These are phyloP conservation scores for Leptogaster cylindrica DNA, from an alignment of 2,888 invertebrate genomes.

Conservation along the genomic window DNA sequence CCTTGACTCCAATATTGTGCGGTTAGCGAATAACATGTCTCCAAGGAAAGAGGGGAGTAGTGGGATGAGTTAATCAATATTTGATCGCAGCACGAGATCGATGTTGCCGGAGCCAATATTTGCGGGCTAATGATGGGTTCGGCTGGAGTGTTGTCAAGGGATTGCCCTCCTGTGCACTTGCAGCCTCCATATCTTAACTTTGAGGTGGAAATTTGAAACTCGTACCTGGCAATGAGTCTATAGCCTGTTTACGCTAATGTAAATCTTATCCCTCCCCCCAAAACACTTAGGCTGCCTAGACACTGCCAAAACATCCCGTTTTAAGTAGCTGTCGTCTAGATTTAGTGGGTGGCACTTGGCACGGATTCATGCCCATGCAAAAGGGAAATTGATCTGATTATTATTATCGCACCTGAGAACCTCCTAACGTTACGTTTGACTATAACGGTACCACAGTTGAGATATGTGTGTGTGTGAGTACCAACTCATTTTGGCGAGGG, in stretches of 20 bases:
- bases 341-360: neutral
- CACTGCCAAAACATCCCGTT: neutral
- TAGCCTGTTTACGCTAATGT: neutral
- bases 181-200: neutral
- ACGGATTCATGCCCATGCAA: neutral
- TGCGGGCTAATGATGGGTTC: neutral
- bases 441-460: no score
- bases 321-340: neutral
- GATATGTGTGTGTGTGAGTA: no score
- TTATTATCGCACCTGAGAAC: neutral
- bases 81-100: neutral
- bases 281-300: neutral
- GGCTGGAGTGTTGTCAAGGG: neutral
- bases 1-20: no score
- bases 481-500: no score
- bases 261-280: neutral
- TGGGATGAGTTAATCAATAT: slow-evolving; percentile 14
- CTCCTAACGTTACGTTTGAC: neutral
- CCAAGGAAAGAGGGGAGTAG: no score
- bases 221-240: neutral
- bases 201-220: neutral
- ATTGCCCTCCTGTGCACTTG: neutral
- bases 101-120: slow-evolving; percentile 1
- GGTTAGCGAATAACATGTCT: no score
- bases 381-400: slow-evolving; percentile 10